Percentiles rank a stretch among this genome's conserved stretches.
Evolutionary conservation across 2,113 vertebrate genomes (phyloP).

Genomic region (Dissostichus mawsoni): DNA sequence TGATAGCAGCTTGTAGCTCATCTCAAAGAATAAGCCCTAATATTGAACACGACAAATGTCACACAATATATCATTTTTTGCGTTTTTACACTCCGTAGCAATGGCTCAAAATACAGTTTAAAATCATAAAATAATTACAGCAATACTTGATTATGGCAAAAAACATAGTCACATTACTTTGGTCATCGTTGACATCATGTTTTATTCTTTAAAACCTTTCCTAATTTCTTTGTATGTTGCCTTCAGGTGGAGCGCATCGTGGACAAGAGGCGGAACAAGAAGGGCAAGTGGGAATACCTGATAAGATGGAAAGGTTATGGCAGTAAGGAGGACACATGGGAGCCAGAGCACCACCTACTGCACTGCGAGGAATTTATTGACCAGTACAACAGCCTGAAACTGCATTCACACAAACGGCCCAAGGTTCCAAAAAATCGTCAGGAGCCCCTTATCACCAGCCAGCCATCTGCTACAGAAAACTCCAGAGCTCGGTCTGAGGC

Average conservation of each 20-base stretch:
- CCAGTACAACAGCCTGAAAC: conserved; percentile 92
- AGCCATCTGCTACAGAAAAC: conserved; percentile 79
- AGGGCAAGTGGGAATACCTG: conserved; percentile 98
- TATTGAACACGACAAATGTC: conserved; percentile 44
- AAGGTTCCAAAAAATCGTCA: conserved; percentile 85
- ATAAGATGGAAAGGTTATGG: conserved; percentile 98
- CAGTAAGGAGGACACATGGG: conserved; percentile 97
- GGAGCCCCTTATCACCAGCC: conserved; percentile 81
- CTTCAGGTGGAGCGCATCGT: conserved; percentile 95
- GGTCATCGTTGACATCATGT: too few species aligned
- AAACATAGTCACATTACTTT: too few species aligned
- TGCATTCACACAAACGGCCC: conserved; percentile 86
- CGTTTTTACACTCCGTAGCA: conserved; percentile 24
- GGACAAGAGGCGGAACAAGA: conserved; percentile 97
- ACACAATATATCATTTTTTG: conserved; percentile 43
- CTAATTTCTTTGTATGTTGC: conserved; percentile 11
- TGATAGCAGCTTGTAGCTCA: conserved; percentile 32
- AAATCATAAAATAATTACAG: not conserved
- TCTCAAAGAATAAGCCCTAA: conserved; percentile 47
- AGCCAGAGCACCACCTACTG: conserved; percentile 94
- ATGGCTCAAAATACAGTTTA: conserved; percentile 4
- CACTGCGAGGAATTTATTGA: conserved; percentile 99
- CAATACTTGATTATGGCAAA: not conserved
- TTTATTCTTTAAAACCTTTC: too few species aligned
- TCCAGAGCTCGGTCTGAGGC: conserved; percentile 85